A percentile compares a stretch with the other conserved stretches of the same genome.
phyloP scores from a whole-genome alignment of 2,888 invertebrate genomes.

The Pterobdella sp. region DNA sequence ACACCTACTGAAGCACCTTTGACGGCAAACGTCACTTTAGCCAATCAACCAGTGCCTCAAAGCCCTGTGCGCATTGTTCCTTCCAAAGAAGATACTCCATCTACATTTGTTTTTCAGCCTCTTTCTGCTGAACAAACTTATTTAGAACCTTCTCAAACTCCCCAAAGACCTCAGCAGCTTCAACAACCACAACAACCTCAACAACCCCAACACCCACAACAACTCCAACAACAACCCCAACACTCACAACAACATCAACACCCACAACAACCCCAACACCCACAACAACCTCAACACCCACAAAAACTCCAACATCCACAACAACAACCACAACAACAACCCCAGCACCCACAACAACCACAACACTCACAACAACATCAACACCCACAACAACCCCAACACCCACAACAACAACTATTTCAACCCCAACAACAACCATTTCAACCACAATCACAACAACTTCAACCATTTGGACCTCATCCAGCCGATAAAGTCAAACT shows the following conservation, averaged over 20 bases:
- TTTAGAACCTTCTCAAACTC: not conserved
- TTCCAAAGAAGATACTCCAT: not conserved
- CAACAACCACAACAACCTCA: not conserved
- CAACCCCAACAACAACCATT: not conserved
- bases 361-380: not conserved
- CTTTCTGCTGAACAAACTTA: not conserved
- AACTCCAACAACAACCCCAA: not conserved
- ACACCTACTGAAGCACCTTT: constrained; percentile 16
- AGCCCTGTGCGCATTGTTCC: constrained; percentile 43
- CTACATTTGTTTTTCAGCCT: constrained; percentile 11
- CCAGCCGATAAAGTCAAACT: constrained; percentile 25
- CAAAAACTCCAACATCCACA: not conserved
- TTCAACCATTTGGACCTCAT: not conserved
- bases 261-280: not conserved
- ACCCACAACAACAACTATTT: not conserved
- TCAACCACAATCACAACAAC: not conserved
- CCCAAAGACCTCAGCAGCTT: not conserved
- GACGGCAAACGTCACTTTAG: constrained; percentile 54
- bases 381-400: constrained; percentile 6
- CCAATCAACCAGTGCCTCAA: constrained; percentile 27
- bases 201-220: not conserved
- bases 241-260: not conserved
- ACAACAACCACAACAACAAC: not conserved
- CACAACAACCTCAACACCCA: not conserved
- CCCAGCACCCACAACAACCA: not conserved